phyloP scores from a whole-genome alignment of 2,888 invertebrate species.

The Boloria selene region DNA sequence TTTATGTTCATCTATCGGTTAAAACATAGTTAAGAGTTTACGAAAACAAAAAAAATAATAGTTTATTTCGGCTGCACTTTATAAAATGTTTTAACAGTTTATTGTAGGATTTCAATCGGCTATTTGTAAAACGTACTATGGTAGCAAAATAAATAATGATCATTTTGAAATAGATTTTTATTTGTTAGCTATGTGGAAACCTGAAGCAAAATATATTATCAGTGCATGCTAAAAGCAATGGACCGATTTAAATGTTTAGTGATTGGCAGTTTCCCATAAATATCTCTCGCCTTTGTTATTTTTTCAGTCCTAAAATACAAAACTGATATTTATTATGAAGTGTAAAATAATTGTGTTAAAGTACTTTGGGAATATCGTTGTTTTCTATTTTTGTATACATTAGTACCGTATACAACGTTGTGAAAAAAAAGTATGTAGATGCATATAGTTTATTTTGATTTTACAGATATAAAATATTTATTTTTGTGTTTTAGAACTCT shows the following conservation, averaged over 20 bases:
- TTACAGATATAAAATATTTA: no score
- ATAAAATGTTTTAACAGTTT: no score
- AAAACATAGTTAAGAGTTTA: no score
- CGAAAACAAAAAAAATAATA: no score
- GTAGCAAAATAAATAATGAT: no score
- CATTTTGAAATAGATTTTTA: slow-evolving; percentile 1
- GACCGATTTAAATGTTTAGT: slow-evolving; percentile 16
- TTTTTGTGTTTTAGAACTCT: no score
- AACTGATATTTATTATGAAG: not conserved
- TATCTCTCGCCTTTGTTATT: slow-evolving; percentile 12
- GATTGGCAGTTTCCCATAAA: slow-evolving; percentile 15
- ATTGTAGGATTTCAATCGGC: no score
- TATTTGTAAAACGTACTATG: no score
- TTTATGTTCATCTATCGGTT: no score
- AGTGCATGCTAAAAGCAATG: slow-evolving; percentile 12
- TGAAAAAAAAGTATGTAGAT: no score
- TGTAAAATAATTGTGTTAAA: not conserved
- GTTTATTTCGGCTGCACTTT: no score
- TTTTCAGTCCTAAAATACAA: slow-evolving; percentile 1
- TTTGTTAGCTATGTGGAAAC: slow-evolving; percentile 3
- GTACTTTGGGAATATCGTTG: not conserved
- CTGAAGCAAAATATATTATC: slow-evolving; percentile 13
- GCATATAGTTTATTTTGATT: no score
- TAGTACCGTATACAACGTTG: not conserved
- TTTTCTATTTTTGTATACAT: not conserved